A percentile compares a stretch with the other conserved stretches of the same genome.
Conservation (phyloP, 1,140 invertebrate genomes). For the Lerema accius region DNA sequence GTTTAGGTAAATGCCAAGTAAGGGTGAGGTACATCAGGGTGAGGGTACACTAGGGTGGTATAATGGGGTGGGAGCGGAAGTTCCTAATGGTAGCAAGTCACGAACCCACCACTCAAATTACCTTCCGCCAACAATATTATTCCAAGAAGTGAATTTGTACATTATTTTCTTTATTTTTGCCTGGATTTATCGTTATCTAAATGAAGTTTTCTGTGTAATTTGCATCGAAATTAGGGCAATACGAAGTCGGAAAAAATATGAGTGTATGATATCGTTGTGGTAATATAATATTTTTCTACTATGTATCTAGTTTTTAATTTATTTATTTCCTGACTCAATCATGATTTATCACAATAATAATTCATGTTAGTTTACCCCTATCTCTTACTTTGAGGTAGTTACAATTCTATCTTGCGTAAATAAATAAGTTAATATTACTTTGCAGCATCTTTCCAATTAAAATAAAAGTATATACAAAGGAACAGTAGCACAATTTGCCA, state of each 20-base stretch:
- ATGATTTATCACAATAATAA: no score
- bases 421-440: no score
- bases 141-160: slow-evolving; percentile 31
- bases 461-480: slow-evolving; percentile 2
- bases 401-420: no score
- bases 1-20: slow-evolving; percentile 49
- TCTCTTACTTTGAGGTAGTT: no score
- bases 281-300: no score
- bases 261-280: no score
- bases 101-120: slow-evolving; percentile 61
- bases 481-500: slow-evolving; percentile 24
- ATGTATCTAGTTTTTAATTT: no score
- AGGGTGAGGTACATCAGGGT: no score
- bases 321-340: no score
- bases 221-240: no score
- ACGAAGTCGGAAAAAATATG: no score
- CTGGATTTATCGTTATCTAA: slow-evolving; percentile 4
- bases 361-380: no score
- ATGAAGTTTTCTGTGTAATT: slow-evolving; percentile 7
- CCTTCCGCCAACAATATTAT: slow-evolving; percentile 39
- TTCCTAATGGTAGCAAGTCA: slow-evolving; percentile 66
- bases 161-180: slow-evolving; percentile 21
- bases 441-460: background rate
- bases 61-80: slow-evolving; percentile 52
- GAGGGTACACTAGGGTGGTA: slow-evolving; percentile 39